Base-by-base conservation (phyloP, 2,113 vertebrate genomes). In the Melanocharis versteri region DNA sequence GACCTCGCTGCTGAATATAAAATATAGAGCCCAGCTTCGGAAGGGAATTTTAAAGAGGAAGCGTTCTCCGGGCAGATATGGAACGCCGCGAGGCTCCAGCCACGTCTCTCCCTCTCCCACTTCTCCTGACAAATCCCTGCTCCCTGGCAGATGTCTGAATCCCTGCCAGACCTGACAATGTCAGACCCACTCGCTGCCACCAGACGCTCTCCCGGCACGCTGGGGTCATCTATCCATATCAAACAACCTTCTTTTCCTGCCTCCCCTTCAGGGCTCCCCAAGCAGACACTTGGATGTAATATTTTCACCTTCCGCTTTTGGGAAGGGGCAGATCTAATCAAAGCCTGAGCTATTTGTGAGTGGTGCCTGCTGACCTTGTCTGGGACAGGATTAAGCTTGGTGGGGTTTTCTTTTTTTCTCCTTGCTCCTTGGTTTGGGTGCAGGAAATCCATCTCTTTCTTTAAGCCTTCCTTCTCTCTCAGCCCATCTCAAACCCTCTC, bases 31-130 rank as follows among this genome's bases (percentile, higher is more conserved):
- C 21, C 65, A 81, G 95, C 94, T 96, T 42, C 64, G 95, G 61
- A 94, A 97, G 93, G 94, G 91, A 95, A 86, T 73, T 91, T 92
- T 94, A 93, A 85, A 92, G 87, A 96, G 64, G 90, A 94, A 44
- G 56, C 18, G 83, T 89, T 93, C 39, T 62, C 30, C 65, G 75
- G 87, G 76, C 58, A 8, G 19, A 68, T 24, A 50, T 7, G 60
- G 57, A 93, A 18, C 30, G 44, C 89, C 15, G 95, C 66, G 83
- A 96, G 84, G 31, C 75, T 80, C 72, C 77, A 26, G 33, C 35
- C 4, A 64, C 6, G 23, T 54, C 61, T n/a, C 77, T 71, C 65
- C 90, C 15, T 15, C 51, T 50, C 81, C 62, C 86, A 16, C 54
- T 51, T 57, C 90, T 90, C 87, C 77, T 15, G 21, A 75, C 93